Evolutionary conservation across 1,140 invertebrate genomes (phyloP), one percentile per base, ranked within the genome.

Genomic region (Penaeus indicus): DNA sequence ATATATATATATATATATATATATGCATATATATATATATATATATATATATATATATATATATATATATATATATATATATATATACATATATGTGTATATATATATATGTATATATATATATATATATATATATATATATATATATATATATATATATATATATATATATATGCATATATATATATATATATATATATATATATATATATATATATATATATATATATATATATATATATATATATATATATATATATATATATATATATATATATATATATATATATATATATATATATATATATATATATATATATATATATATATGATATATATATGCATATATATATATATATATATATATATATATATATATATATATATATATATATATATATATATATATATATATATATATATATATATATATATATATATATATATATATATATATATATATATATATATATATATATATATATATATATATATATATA

Each of bases 351-450:
- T 72, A 72, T 72, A 72, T 72, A 75, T 78, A 78, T 78, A 25
- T 78, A 78, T 78, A 78, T 78, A 78, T 78, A 78, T 78, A 27
- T 78, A 78, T 78, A 78, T 78, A 78, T 78, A 78, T 78, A 78
- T 78, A 78, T 78, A 78, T 78, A 27, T 78, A 27, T 78, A 78
- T 78, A 78, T 78, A 78, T 42, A 78, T 42, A 78, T 42, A 78
- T 42, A 27, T 42, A 78, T 42, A 78, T 42, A 78, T 38, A 78
- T 42, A 78, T 38, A 78, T 27, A 78, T 78, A 78, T 38, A 78
- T 78, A 78, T 78, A 78, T 78, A 78, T 78, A 78, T 78, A 78
- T 78, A 13, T 78, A 38, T 78, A 78, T 38, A 13, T 78, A 13
- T 78, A 78, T 78, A 13, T 78, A 78, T 38, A 78, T 78, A 78